phyloP scores from a whole-genome alignment of 2,797 vertebrate genomes.

The Acrossocheilus fasciatus region DNA sequence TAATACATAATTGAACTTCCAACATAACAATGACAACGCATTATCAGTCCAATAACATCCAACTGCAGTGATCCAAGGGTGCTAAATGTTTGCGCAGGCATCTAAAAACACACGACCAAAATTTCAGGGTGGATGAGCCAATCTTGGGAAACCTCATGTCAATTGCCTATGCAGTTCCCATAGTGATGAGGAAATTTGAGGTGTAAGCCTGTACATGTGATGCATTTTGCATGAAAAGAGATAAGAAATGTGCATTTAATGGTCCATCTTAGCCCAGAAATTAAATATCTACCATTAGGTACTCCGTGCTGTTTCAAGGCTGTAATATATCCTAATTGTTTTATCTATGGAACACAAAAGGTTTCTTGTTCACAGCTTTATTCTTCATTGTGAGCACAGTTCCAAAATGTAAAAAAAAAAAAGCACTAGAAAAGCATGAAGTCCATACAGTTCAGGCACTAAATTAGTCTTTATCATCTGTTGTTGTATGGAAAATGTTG shows the following conservation, averaged over 20 bases:
- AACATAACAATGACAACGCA: neutral
- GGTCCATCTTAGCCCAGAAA: neutral
- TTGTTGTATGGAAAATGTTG: neutral
- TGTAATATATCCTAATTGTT: neutral
- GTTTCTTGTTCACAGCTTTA: neutral
- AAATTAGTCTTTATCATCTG: neutral
- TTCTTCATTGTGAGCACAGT: neutral
- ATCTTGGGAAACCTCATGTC: conserved; percentile 33
- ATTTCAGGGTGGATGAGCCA: conserved; percentile 22
- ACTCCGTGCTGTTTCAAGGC: neutral
- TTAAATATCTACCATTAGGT: neutral
- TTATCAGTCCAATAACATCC: conserved; percentile 1
- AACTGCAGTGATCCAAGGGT: conserved; percentile 16
- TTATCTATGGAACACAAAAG: neutral
- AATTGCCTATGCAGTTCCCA: conserved; percentile 8
- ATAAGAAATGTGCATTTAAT: neutral
- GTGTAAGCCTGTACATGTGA: neutral
- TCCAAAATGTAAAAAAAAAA: neutral
- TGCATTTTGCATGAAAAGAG: neutral
- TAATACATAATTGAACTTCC: neutral
- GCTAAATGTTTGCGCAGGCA: neutral
- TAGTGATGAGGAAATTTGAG: conserved; percentile 24
- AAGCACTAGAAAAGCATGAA: neutral
- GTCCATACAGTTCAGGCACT: neutral
- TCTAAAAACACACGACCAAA: conserved; percentile 20